Base-by-base conservation (phyloP, 2,797 vertebrate genomes). In the Cryptoblepharus egeriae region DNA sequence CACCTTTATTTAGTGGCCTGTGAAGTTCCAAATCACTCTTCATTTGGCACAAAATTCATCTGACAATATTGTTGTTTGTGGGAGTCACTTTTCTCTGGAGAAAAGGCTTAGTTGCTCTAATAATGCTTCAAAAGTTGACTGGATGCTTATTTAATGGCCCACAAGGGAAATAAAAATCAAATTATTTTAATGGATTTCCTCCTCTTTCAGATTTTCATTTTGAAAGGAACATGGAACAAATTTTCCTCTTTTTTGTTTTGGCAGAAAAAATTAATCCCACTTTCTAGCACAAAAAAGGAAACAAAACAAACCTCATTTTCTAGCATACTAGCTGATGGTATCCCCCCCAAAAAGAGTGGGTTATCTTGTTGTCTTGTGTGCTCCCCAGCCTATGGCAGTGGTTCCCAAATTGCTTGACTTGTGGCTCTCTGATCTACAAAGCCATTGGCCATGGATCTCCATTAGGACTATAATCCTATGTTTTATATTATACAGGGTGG, bases 141-240 rank as follows among this genome's bases (percentile, higher is more conserved):
- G 1, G 0, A 60, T 32, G 0, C 16, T 73, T 79, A 58, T 88
- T 88, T 85, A 86, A 83, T 81, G 83, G 69, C 37, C 83, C 85
- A 71, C 75, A 65, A 84, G 81, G 85, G 77, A 77, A 77, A 87
- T 70, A 52, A 78, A 85, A 87, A 30, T 49, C 79, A 32, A 77
- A 79, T 64, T 10, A 4, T 7, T 81, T 81, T 83, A 85, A 90
- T 81, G 84, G 69, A 35, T 78, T 89, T 70, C 65, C 57, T 42
- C 22, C 86, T 65, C 85, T 80, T 87, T 86, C 83, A 61, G 79
- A 76, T 63, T 75, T 82, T 82, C 84, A 80, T 89, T 89, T 83
- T 79, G 64, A 70, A 78, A 70, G 2, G 2, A 69, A 57, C 57
- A 28, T 24, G 61, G 63, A 58, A 4, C 42, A 22, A 58, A 24